Evolutionary conservation across 1,140 invertebrate species (phyloP), one percentile per base, ranked within the genome.

Genomic region (Notospermus geniculatus): DNA sequence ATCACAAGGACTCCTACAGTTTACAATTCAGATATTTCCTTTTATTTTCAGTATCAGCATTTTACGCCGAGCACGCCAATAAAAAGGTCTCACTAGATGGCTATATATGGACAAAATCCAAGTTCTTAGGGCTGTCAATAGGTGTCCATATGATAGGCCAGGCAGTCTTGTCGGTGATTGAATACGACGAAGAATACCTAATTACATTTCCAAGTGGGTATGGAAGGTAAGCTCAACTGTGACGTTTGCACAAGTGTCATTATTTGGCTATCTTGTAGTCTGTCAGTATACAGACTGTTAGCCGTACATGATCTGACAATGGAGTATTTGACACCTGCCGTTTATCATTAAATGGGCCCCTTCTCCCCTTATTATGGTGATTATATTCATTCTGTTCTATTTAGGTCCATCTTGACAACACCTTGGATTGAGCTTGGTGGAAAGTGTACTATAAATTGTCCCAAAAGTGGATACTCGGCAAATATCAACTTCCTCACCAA

Each of bases 31-130:
- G n/a, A n/a, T 22, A 36, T 62, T 11, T 61, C 55, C 54, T 1
- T 59, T 28, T 59, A 43, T 27, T 58, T 71, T 36, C 62, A 77
- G 82, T 85, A 55, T 85, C 84, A 39, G 83, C 84, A 19, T 85
- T 85, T 65, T 85, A 85, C 71, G 83, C 82, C 15, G 84, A 85
- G 65, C 76, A 82, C 71, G 71, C 70, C 29, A 77, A 74, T 55
- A 81, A 81, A 54, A 65, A 72, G 22, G 80, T 85, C 11, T 78
- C 80, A 5, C 68, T 85, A 28, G 80, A 82, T 68, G 84, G 82
- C n/a, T 83, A 84, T 62, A 84, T 85, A 28, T 85, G 83, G 80
- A 85, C 84, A 22, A 85, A 85, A 67, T 85, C 83, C 9, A 85
- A 84, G 61, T 85, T 85, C 63, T 70, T 85, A 17, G 84, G 84